A percentile compares a stretch with the other conserved stretches of the same genome.
phyloP scores from a whole-genome alignment of 1,140 invertebrate genomes.

The Hypsibius dujardini region DNA sequence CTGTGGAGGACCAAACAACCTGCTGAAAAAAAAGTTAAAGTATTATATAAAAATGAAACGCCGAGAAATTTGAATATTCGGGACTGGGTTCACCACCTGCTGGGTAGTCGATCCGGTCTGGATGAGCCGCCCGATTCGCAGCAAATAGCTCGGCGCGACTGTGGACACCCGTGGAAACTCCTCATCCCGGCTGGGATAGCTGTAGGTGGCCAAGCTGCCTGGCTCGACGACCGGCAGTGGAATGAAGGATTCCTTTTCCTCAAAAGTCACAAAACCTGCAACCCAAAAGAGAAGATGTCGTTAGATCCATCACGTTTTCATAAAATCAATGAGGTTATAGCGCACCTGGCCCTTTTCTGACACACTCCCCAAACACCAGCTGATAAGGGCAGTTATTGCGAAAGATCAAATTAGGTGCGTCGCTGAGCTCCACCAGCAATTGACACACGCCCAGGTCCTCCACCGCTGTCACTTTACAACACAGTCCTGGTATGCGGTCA shows the following conservation, averaged over 20 bases:
- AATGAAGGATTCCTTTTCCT: not conserved
- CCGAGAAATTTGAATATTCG: not conserved
- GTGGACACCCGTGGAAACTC: not conserved
- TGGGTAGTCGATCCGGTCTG: not conserved
- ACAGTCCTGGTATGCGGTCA: not conserved
- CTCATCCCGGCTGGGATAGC: not conserved
- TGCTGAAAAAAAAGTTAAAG: not conserved
- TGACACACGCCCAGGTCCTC: conserved; percentile 11
- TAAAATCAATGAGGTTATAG: not conserved
- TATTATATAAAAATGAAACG: conserved; percentile 21
- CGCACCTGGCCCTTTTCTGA: not conserved
- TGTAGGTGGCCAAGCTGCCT: not conserved
- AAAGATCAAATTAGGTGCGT: not conserved
- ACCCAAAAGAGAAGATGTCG: not conserved
- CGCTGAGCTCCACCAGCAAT: not conserved
- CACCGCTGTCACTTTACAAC: not conserved
- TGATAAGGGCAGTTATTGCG: not conserved
- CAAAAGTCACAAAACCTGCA: not conserved
- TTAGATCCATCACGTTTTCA: not conserved
- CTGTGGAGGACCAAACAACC: conserved; percentile 2
- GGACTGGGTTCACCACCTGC: not conserved
- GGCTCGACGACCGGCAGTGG: not conserved
- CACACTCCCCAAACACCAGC: not conserved
- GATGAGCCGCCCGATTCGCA: not conserved
- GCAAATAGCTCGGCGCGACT: not conserved